These are phyloP conservation scores for Pollenia amentaria DNA, from an alignment of 2,888 invertebrate species.

Conservation along the genomic window DNA sequence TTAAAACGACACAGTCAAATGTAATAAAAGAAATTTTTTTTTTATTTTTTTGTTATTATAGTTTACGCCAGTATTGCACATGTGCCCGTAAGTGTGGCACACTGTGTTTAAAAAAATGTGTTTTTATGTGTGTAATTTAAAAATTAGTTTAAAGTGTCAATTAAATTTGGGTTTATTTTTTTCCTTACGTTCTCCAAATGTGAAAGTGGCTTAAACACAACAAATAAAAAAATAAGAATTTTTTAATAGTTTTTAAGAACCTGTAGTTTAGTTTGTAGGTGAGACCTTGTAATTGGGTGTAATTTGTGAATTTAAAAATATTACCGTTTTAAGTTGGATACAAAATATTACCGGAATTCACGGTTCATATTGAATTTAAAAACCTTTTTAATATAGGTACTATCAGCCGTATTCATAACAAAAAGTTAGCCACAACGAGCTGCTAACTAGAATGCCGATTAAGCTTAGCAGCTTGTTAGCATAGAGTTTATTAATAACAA, in stretches of 20 bases:
- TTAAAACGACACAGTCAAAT: constrained; percentile 24
- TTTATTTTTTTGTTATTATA: constrained; percentile 8
- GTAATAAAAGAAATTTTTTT: constrained; percentile 18
- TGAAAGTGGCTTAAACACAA: neutral
- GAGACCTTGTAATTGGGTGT: constrained; percentile 22
- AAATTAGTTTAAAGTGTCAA: constrained; percentile 57
- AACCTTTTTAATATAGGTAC: no score
- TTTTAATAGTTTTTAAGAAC: constrained; percentile 3
- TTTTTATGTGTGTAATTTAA: constrained; percentile 49
- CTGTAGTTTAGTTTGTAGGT: constrained; percentile 1
- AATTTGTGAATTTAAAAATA: neutral
- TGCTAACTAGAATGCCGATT: no score
- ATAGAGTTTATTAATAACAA: no score
- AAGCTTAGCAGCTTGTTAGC: no score
- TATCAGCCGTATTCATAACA: no score
- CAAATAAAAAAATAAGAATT: neutral
- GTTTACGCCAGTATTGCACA: constrained; percentile 16
- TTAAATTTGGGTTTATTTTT: constrained; percentile 4
- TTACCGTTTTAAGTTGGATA: constrained; percentile 1
- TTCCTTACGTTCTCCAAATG: constrained; percentile 10
- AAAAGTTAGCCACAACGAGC: no score
- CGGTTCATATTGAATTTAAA: no score
- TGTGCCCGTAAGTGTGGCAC: constrained; percentile 15
- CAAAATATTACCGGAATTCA: neutral
- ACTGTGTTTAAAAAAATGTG: constrained; percentile 7